phyloP scores from a whole-genome alignment of 2,888 invertebrate species.

The Priocnemis perturbator region DNA sequence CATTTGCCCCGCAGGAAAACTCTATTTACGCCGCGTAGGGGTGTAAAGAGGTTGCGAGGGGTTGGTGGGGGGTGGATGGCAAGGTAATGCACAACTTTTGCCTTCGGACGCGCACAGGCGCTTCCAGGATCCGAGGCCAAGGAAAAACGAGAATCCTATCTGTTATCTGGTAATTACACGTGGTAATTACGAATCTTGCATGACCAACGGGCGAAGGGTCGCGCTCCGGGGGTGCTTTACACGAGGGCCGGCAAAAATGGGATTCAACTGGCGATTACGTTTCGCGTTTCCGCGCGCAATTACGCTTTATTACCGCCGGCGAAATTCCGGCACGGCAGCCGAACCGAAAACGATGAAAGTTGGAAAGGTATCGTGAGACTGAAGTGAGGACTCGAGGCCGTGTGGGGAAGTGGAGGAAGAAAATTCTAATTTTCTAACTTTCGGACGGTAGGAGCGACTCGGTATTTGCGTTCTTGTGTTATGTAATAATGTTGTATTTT shows the following conservation, averaged over 20 bases:
- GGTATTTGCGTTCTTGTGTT: too few species aligned
- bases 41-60: too few species aligned
- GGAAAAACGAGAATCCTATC: conserved; percentile 35
- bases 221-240: neutral
- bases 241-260: conserved; percentile 39
- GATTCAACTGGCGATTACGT: conserved; percentile 44
- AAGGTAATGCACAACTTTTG: too few species aligned
- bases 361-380: too few species aligned
- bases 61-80: too few species aligned
- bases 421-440: too few species aligned
- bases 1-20: too few species aligned
- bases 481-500: too few species aligned
- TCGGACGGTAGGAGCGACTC: too few species aligned
- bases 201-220: conserved; percentile 13
- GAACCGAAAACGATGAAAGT: neutral
- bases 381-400: too few species aligned
- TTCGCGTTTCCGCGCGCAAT: conserved; percentile 23
- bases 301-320: conserved; percentile 32
- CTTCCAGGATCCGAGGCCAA: conserved; percentile 23
- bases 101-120: conserved; percentile 5
- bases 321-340: conserved; percentile 5
- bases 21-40: too few species aligned
- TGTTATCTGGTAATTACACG: conserved; percentile 54
- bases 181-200: conserved; percentile 53
- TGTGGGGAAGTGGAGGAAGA: too few species aligned